Base-by-base conservation (phyloP, 1,140 invertebrate species). In the Uloborus diversus region DNA sequence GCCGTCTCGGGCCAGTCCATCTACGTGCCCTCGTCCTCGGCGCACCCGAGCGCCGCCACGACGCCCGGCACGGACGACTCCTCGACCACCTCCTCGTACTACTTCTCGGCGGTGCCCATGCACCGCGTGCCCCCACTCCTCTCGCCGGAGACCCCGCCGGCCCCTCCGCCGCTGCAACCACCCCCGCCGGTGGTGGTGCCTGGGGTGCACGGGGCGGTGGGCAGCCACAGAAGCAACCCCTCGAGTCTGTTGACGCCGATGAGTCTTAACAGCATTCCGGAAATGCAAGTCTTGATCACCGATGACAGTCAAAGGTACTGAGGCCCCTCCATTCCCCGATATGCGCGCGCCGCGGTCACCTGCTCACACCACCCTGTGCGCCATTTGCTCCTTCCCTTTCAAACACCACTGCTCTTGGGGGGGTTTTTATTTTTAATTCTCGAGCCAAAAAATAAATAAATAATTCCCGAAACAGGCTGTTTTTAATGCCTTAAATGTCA, bases 211-310 rank as follows among this genome's bases (percentile, higher is more conserved):
- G 76, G 76, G 64, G 76, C 51, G 64, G 65, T 30, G 51, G 51
- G 56, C 64, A 30, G 71, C 59, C 59, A 65, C 61, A 68, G 65
- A 17, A 64, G 80, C 61, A 76, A 76, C 64, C 42, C 53, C 25
- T 59, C 51, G 32, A 70, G 66, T 49, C n/a, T 70, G 33, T 62
- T 80, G 66, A 80, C 78, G 47, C 81, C 81, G 66, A 81, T 73
- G 65, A 79, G 81, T 66, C 81, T 81, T 66, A 81, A 81, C 81
- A 81, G 81, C 70, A 81, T 81, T 79, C 81, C 81, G 13, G 81
- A 81, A 61, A 81, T 73, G 65, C 81, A 81, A 53, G 73, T 81
- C 66, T 73, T 81, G 66, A 78, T 81, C 71, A 79, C 73, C 59
- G 73, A 79, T 64, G 81, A 81, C 56, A 70, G 80, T 70, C 66